Evolutionary conservation across 2,888 invertebrate genomes (phyloP), one percentile per base, ranked within the genome.

Genomic region (Apocheima hispidaria): DNA sequence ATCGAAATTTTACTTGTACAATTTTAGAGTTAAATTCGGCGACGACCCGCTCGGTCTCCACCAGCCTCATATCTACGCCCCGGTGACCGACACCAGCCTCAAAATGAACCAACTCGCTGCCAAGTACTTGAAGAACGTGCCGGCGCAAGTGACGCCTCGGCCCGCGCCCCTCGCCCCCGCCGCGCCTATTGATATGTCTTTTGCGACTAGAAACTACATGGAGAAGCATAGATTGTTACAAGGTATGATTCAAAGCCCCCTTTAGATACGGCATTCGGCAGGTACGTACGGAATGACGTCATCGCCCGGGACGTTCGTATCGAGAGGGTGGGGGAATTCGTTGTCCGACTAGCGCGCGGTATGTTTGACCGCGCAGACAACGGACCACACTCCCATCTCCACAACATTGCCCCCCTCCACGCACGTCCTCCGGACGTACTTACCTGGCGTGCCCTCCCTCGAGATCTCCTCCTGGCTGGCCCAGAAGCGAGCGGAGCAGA

Each of bases 171-270:
- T 72, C 52, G 71, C 79, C 1, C 41, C 69, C 1, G 44, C 74
- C 2, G 70, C 85, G 55, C 87, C 87, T 7, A 93, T 90, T 21
- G 95, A 96, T 70, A 94, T 96, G 92, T 96, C 96, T 2, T 93
- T 95, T 71, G 95, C 95, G n/a, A 95, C 96, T 9, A 92, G 95
- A 76, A 94, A 95, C 72, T 96, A 96, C 79, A 94, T 96, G 93
- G 94, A 95, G 77, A 94, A 94, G 73, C 95, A 96, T 82, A 94
- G 94, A 75, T 80, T 95, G 59, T 74, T 94, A 61, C 90, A 93
- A 76, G 93, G 94, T 92, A 43, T 50, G 54, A 2, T 30, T 6
- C n/a, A n/a, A n/a, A n/a, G n/a, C n/a, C n/a, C n/a, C n/a, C n/a
- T n/a, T n/a, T n/a, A n/a, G n/a, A n/a, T n/a, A n/a, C n/a, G n/a